Percentiles rank a stretch among this genome's conserved stretches.
phyloP scores from a whole-genome alignment of 35 echinoderm and acorn worm species.

The Apostichopus parvimensis region DNA sequence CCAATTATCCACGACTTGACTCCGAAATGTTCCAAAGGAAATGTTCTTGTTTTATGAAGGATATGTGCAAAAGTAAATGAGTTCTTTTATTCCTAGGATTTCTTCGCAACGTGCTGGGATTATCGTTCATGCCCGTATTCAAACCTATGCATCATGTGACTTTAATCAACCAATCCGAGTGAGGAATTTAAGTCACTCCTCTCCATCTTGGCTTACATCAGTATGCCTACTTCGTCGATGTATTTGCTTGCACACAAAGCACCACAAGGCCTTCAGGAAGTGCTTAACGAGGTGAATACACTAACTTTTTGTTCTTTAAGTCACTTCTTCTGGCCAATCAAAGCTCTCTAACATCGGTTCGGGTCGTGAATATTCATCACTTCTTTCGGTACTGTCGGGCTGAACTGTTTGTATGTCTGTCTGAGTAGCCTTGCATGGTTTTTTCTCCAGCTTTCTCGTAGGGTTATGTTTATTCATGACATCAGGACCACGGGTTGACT shows the following conservation, averaged over 20 bases:
- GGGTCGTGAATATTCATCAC: neutral
- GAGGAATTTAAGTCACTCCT: neutral
- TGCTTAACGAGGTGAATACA: neutral
- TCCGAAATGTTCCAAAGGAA: too few species aligned
- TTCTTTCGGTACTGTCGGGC: neutral
- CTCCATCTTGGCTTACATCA: neutral
- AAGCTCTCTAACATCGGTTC: neutral
- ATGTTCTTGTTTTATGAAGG: too few species aligned
- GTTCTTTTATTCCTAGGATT: too few species aligned
- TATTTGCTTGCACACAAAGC: neutral
- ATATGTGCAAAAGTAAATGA: too few species aligned
- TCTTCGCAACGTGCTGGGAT: too few species aligned
- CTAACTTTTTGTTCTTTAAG: neutral
- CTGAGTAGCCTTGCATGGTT: conserved; percentile 1
- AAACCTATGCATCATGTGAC: neutral
- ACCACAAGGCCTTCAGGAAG: neutral
- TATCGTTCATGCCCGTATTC: too few species aligned
- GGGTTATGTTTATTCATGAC: neutral
- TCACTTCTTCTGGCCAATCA: conserved; percentile 11
- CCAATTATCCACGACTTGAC: too few species aligned
- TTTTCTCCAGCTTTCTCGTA: neutral
- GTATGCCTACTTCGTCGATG: neutral
- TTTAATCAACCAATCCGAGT: neutral
- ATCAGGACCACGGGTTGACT: neutral
- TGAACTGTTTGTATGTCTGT: neutral